Base-by-base conservation (phyloP, 2,888 invertebrate species). In the Branchipolynoe longqiensis region DNA sequence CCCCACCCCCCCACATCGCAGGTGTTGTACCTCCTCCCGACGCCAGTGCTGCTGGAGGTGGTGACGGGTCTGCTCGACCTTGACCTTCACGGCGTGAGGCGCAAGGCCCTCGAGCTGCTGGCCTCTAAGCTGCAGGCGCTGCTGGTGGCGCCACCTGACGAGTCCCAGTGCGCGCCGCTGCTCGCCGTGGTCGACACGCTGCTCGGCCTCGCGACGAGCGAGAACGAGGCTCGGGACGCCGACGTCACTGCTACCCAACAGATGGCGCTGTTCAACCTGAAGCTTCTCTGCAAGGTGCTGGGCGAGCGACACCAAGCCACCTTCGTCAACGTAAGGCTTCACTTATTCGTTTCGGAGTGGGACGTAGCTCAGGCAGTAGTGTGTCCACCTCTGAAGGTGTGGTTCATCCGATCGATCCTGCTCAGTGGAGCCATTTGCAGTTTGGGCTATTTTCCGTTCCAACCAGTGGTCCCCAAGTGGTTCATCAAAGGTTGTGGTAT, bases 71-170 rank as follows among this genome's bases (percentile, higher is more conserved):
- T 95, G 78, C 94, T 99, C 83, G 95, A 95, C 81, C 96, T 97
- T 91, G 95, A 96, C 58, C 92, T 96, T 33, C 93, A 95, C 22
- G 95, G 96, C 6, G 96, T 98, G 0, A 95, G 96, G 88, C 95
- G 96, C 86, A 96, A 97, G 92, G 96, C 97, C 0, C 95, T 99
- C 94, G 98, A 98, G 91, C 94, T 99, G 58, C 94, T 99, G 0
- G 97, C 97, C 90, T 95, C 95, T 12, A 97, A 98, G 93, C 94
- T 98, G 8, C 96, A 96, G 62, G 85, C 84, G 59, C 41, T 87
- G 12, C 59, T 59, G 25, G 41, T 78, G 28, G 31, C 40, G 28
- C 78, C 78, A 12, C 78, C 78, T 25, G n/a, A 1, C 48, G 48
- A 28, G 14, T 41, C 56, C 25, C 62, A 83, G 83, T 14, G n/a